A percentile compares a stretch with the other conserved stretches of the same genome.
Evolutionary conservation across 1,140 invertebrate species (phyloP).

Genomic region (Himalopsyche phryganea): DNA sequence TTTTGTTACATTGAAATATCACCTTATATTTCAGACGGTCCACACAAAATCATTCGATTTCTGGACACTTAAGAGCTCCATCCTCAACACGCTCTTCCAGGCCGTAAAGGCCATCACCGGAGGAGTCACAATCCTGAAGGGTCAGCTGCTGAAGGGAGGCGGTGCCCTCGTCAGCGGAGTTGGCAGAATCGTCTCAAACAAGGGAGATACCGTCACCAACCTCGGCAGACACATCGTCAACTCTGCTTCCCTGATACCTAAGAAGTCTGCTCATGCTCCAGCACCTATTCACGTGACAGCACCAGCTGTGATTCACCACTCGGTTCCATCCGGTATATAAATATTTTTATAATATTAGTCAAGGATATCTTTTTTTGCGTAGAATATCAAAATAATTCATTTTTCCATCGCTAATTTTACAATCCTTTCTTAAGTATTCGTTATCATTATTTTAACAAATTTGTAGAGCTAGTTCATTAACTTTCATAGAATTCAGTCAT

Average conservation of each 20-base stretch:
- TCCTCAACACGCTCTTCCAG: conserved; percentile 74
- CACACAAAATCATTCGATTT: conserved; percentile 56
- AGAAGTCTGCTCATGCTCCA: conserved; percentile 32
- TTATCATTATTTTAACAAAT: too few relatives aligned
- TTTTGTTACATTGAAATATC: background rate
- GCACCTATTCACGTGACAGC: conserved; percentile 4
- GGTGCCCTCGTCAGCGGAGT: conserved; percentile 70
- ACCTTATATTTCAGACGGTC: conserved; percentile 1
- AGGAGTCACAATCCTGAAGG: conserved; percentile 77
- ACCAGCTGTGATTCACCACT: conserved; percentile 1
- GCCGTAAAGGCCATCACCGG: conserved; percentile 82
- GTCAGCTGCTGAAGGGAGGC: conserved; percentile 78
- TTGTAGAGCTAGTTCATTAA: too few relatives aligned
- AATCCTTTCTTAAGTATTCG: too few relatives aligned
- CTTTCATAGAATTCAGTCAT: too few relatives aligned
- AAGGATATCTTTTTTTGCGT: too few relatives aligned
- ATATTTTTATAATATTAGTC: too few relatives aligned
- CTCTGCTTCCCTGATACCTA: conserved; percentile 62
- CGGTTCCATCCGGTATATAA: conserved; percentile 13
- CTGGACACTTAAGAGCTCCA: conserved; percentile 75
- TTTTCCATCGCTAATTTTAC: too few relatives aligned
- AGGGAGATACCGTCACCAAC: conserved; percentile 71
- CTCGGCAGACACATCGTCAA: conserved; percentile 72
- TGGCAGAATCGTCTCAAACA: conserved; percentile 65
- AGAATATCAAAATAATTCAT: too few relatives aligned